Evolutionary conservation across 2,888 invertebrate species (phyloP), one percentile per base, ranked within the genome.

Genomic region (Oxystoma pomonae): DNA sequence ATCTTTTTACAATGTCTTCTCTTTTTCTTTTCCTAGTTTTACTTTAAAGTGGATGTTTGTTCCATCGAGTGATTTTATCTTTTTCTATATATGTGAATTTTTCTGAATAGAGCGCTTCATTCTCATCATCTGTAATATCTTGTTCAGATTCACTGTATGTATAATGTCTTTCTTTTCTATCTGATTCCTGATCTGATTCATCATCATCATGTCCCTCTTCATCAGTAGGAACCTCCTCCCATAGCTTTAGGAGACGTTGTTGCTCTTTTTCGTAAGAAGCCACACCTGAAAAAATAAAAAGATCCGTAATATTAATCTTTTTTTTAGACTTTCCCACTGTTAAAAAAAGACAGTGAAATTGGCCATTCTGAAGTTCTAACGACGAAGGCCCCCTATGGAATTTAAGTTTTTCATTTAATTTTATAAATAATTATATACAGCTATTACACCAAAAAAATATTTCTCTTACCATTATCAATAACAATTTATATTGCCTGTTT

Each of bases 171-270:
- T 35, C 35, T 12, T 35, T 12, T 12, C 35, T 35, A 20, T 58
- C 49, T 62, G 59, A 59, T 55, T 59, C 22, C 52, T 60, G 57
- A 60, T 65, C 65, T 55, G 55, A 57, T 49, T 65, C 60, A n/a
- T 65, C 62, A 50, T 65, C 62, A 53, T 59, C 58, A 49, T 17
- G 55, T 55, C 16, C 55, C 9, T 55, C 55, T 19, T 7, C 18
- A 16, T 9, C 55, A 55, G 18, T 55, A 55, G 18, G 55, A 1
- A 55, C 55, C 52, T 65, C 55, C 56, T 52, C 51, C 69, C 70
- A 16, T 63, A 60, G 62, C 68, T 69, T 35, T 35, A 7, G 35
- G 35, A 35, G 12, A 35, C 35, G 35, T 12, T 35, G 35, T 35
- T 35, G 35, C 35, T 35, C 35, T 35, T 35, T 12, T 12, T 35